A percentile compares a stretch with the other conserved stretches of the same genome.
These are phyloP conservation scores for Eira barbara DNA, from an alignment of 2,113 vertebrate species.

Conservation along the genomic window DNA sequence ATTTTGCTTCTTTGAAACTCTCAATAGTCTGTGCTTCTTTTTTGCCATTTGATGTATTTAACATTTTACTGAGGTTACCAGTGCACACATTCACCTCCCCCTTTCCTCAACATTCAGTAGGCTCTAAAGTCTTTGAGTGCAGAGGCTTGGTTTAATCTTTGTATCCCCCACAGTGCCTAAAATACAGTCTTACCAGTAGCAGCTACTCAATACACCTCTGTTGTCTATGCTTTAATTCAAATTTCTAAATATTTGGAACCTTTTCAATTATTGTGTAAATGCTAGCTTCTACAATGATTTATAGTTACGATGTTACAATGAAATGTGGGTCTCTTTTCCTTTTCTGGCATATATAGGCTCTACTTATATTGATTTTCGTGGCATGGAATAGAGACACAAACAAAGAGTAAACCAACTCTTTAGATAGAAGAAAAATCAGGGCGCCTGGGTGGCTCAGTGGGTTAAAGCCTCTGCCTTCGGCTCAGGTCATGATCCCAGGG, in stretches of 20 bases:
- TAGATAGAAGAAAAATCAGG: constrained; percentile 11
- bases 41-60: not conserved
- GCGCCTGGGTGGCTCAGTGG: no score
- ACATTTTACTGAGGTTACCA: not conserved
- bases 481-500: no score
- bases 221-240: not conserved
- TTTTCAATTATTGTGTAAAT: not conserved
- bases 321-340: not conserved
- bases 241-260: not conserved
- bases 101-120: not conserved
- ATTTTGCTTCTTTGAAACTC: not conserved
- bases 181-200: not conserved
- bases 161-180: not conserved
- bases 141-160: not conserved
- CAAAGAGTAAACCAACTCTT: constrained; percentile 24
- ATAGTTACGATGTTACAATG: not conserved
- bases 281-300: not conserved
- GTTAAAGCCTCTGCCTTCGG: no score
- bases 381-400: not conserved
- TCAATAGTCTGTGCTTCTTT: not conserved
- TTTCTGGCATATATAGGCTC: not conserved
- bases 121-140: not conserved
- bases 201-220: not conserved
- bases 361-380: not conserved
- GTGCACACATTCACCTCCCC: not conserved